Evolutionary conservation across 2,888 invertebrate species (phyloP).

Genomic region (Chouioia cunea): DNA sequence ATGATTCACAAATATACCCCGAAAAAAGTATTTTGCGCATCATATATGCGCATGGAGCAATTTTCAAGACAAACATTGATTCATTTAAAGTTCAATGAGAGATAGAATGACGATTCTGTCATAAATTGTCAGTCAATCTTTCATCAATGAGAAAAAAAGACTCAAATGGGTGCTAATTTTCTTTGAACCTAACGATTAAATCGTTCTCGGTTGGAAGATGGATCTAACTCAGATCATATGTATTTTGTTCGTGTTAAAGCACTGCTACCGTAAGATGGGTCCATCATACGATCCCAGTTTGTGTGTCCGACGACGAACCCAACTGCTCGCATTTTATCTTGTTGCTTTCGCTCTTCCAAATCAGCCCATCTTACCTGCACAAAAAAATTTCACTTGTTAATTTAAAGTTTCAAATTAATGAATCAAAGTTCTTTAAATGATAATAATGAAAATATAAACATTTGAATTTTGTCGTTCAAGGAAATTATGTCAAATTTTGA

Average conservation of each 20-base stretch:
- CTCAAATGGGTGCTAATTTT: slow-evolving; percentile 9
- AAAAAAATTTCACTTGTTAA: slow-evolving; percentile 11
- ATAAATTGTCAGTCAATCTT: slow-evolving; percentile 22
- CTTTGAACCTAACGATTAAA: slow-evolving; percentile 13
- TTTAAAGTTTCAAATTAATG: not conserved
- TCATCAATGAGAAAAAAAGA: slow-evolving; percentile 14
- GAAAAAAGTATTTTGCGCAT: no score
- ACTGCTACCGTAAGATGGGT: slow-evolving; percentile 88
- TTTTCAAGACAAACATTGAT: no score
- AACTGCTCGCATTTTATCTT: slow-evolving; percentile 93
- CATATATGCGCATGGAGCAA: no score
- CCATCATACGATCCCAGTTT: slow-evolving; percentile 96
- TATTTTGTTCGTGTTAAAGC: slow-evolving; percentile 96
- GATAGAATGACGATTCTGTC: slow-evolving; percentile 13
- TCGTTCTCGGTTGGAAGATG: slow-evolving; percentile 36
- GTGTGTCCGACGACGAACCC: slow-evolving; percentile 98
- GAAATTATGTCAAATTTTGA: no score
- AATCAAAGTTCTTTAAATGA: no score
- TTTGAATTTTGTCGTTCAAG: no score
- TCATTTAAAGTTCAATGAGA: not conserved
- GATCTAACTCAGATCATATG: slow-evolving; percentile 69
- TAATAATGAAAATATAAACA: no score
- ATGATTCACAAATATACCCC: slow-evolving; percentile 6
- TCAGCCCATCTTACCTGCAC: slow-evolving; percentile 96
- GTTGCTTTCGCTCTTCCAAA: slow-evolving; percentile 91